Conservation (phyloP, 2,888 invertebrate genomes). For the Elegia similella region DNA sequence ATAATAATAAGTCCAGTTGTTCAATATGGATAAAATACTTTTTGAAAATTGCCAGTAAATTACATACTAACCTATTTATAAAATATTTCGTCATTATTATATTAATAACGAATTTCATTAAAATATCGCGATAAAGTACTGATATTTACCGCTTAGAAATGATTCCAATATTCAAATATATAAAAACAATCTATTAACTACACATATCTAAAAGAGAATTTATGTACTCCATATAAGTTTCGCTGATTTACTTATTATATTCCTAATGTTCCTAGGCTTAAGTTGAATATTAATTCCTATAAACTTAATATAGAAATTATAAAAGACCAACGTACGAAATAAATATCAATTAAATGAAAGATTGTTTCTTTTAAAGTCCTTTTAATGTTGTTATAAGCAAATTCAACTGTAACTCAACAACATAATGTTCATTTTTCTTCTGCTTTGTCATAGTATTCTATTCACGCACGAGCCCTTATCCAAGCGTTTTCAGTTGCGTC, state of each 20-base stretch:
- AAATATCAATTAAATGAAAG: background rate
- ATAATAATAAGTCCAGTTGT: no score
- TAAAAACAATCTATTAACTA: background rate
- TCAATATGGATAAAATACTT: no score
- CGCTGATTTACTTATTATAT: background rate
- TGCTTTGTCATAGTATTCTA: no score
- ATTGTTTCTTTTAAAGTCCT: background rate
- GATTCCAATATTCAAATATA: background rate
- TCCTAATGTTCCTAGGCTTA: background rate
- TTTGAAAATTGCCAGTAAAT: no score
- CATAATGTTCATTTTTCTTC: no score
- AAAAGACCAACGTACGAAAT: background rate
- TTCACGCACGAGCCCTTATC: no score
- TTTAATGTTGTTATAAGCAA: no score
- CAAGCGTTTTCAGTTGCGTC: no score
- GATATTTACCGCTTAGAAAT: background rate
- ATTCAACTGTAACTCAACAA: no score
- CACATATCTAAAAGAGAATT: conserved; percentile 14
- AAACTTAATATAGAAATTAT: background rate
- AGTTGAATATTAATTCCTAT: background rate
- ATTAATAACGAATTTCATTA: no score
- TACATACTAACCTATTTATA: no score
- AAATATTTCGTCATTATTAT: no score
- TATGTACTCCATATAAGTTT: background rate
- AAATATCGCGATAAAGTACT: background rate